Base-by-base conservation (phyloP, 2,888 invertebrate species). In the Parnassius orleans region DNA sequence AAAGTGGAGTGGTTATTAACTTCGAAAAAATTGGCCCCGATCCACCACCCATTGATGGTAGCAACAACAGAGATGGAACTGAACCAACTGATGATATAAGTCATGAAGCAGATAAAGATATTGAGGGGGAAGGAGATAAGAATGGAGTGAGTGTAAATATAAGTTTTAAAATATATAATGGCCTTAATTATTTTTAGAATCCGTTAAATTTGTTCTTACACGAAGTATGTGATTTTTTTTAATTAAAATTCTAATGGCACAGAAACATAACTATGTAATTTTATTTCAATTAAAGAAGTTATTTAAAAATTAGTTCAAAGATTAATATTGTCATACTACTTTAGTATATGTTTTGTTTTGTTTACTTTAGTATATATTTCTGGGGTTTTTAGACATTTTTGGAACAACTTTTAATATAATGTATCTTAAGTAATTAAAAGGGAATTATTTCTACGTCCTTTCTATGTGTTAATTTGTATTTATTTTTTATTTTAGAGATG, bases 1-100 rank as follows among this genome's bases (percentile, higher is more conserved):
- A 99, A 82, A 97, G 97, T 69, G 99, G 99, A 0, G 99, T 99
- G 51, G 99, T 99, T 24, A 96, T 99, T 66, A 97, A 98, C 87
- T 99, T 99, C 82, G 99, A 99, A 86, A 99, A 98, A 84, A 95
- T 98, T 68, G 98, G 98, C 0, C 96, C 97, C 0, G 98, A 98
- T 82, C 96, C 96, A 1, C 94, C 95, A 3, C 94, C 95, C 0
- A 84, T 95, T 47, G 93, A 94, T 46, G 93, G 92, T 11, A 87
- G 84, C 3, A 92, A 80, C 57, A 85, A 78, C 60, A 80, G 77
- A 24, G 93, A 92, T 0, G 93, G 93, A 15, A 90, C 86, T 7
- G 93, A 94, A 53, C 80, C 79, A 14, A 78, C 81, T 10, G 90
- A 92, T 51, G 92, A 88, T 3, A 70, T 86, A n/a, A 79, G 73